Evolutionary conservation across 2,888 invertebrate genomes (phyloP).

Genomic region (Epistrophe eligans): DNA sequence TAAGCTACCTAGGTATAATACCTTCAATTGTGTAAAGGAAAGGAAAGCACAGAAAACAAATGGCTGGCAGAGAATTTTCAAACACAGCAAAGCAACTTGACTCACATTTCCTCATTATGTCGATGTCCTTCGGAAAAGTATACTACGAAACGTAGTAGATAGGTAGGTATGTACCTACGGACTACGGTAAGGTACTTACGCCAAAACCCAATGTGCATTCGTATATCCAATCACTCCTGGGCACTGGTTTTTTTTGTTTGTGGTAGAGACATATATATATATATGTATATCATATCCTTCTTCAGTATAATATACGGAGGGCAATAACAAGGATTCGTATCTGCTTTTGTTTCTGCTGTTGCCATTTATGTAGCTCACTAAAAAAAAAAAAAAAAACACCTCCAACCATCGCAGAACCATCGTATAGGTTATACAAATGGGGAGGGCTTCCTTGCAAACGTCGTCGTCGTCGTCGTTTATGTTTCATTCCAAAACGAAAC

Average conservation of each 20-base stretch:
- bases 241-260: conserved; percentile 26
- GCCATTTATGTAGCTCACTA: conserved; percentile 44
- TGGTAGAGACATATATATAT: neutral
- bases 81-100: conserved; percentile 73
- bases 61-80: conserved; percentile 45
- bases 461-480: conserved; percentile 45
- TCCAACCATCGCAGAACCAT: conserved; percentile 39
- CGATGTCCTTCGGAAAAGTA: conserved; percentile 76
- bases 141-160: conserved; percentile 42
- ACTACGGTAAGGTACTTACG: neutral
- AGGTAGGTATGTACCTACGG: neutral
- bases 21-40: conserved; percentile 7
- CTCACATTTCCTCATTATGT: conserved; percentile 77
- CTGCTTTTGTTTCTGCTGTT: conserved; percentile 60
- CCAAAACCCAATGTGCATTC: conserved; percentile 36
- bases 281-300: conserved; percentile 27
- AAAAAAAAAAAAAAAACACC: conserved; percentile 14
- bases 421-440: conserved; percentile 35
- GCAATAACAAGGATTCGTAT: conserved; percentile 66
- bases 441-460: conserved; percentile 65
- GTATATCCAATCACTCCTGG: conserved; percentile 63
- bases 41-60: conserved; percentile 24
- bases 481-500: conserved; percentile 33
- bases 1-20: too few relatives aligned
- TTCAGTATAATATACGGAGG: conserved; percentile 34